phyloP scores from a whole-genome alignment of 2,797 vertebrate genomes.

The Oryzias dopingdopingensis region DNA sequence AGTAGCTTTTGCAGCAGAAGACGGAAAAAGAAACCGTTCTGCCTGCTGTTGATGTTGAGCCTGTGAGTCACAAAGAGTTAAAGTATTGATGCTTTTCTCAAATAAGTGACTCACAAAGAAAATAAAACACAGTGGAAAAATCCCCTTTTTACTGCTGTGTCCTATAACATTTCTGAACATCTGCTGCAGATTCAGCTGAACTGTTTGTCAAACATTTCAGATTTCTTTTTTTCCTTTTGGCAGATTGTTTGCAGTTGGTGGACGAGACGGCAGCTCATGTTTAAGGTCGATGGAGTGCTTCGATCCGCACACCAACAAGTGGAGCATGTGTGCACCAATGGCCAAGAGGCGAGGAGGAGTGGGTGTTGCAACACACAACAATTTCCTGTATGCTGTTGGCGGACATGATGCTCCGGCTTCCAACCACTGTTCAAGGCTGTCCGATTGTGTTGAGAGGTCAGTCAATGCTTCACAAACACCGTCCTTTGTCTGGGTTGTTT shows the following conservation, averaged over 20 bases:
- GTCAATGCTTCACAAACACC: conserved; percentile 27
- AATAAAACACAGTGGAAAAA: conserved; percentile 8
- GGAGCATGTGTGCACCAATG: conserved; percentile 93
- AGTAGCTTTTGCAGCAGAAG: conserved; percentile 66
- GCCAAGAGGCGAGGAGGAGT: conserved; percentile 92
- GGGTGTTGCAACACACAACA: conserved; percentile 92
- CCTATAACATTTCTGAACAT: conserved; percentile 14
- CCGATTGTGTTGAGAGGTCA: conserved; percentile 94
- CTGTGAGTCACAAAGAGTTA: conserved; percentile 42
- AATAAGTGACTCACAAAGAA: conserved; percentile 14
- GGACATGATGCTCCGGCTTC: conserved; percentile 95
- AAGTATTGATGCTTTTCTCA: conserved; percentile 47
- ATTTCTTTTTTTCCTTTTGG: conserved; percentile 9
- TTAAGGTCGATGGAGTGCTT: conserved; percentile 96
- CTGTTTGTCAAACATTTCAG: neutral
- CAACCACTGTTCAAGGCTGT: conserved; percentile 92
- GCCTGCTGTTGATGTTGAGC: conserved; percentile 47
- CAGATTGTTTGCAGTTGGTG: conserved; percentile 93
- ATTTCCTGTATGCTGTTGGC: conserved; percentile 93
- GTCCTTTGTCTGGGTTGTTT: conserved; percentile 12
- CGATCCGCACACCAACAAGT: conserved; percentile 98
- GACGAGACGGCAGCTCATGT: conserved; percentile 94
- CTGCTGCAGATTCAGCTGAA: neutral
- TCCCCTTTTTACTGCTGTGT: conserved; percentile 15
- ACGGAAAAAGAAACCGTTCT: conserved; percentile 55